Conservation (phyloP, 37 sponge, comb jelly and placozoan species). For the Trichoplax adhaerens region DNA sequence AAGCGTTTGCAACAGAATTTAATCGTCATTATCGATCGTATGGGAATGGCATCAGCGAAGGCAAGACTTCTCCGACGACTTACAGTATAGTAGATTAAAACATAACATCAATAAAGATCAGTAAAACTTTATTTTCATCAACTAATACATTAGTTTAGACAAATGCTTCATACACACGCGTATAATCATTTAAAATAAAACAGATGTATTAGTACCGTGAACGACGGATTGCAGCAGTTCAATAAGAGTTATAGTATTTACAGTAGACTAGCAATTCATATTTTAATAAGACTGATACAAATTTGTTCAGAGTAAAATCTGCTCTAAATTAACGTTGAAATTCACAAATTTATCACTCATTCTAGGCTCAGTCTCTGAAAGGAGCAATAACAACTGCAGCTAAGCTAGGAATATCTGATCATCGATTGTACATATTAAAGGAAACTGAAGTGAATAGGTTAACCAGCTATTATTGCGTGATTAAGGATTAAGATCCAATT, state of each 20-base stretch:
- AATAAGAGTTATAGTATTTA: no score
- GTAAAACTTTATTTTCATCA: not conserved
- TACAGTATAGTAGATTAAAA: no score
- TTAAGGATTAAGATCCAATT: not conserved
- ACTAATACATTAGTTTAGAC: no score
- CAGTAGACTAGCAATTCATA: no score
- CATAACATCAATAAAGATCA: not conserved
- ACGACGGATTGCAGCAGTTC: no score
- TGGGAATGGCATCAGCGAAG: conserved; percentile 57
- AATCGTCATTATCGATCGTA: conserved; percentile 17
- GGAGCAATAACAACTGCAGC: conserved; percentile 40
- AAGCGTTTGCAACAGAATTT: not conserved
- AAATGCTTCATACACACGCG: no score
- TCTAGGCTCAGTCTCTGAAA: conserved; percentile 62
- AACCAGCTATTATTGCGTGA: not conserved
- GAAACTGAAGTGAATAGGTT: conserved; percentile 12
- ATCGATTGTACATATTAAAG: conserved; percentile 42
- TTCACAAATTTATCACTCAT: not conserved
- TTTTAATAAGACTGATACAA: no score
- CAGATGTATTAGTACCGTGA: no score
- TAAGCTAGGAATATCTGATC: conserved; percentile 25
- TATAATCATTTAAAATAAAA: no score
- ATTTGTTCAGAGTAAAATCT: no score
- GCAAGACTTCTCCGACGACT: not conserved
- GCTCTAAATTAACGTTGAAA: no score